These are phyloP conservation scores for Corydoras maculifer DNA, from an alignment of 2,113 vertebrate genomes.

Conservation along the genomic window DNA sequence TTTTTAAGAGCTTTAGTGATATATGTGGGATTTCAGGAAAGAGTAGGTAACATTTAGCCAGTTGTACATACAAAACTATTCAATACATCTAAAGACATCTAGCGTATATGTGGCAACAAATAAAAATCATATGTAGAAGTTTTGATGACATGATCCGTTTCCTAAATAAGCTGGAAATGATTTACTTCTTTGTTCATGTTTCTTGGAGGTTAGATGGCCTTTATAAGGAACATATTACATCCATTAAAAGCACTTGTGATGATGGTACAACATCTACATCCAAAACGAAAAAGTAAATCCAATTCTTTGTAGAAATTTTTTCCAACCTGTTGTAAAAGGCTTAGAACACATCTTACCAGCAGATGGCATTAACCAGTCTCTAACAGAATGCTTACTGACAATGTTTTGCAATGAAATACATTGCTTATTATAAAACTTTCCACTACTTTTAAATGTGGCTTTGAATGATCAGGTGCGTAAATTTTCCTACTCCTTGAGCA, in stretches of 20 bases:
- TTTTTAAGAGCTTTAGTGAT: constrained; percentile 35
- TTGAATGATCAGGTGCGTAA: too few relatives aligned
- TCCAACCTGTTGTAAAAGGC: neutral
- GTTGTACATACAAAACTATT: constrained; percentile 1
- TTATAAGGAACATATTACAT: neutral
- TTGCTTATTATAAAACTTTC: too few relatives aligned
- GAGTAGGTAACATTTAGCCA: constrained; percentile 1
- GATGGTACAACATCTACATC: constrained; percentile 7
- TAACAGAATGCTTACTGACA: neutral
- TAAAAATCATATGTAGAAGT: neutral
- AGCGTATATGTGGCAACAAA: constrained; percentile 20
- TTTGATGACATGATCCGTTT: neutral
- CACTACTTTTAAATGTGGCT: too few relatives aligned
- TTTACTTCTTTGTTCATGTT: constrained; percentile 11
- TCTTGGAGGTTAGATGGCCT: constrained; percentile 1
- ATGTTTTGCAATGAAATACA: too few relatives aligned
- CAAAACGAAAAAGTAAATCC: neutral
- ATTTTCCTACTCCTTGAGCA: too few relatives aligned
- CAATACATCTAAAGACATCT: constrained; percentile 18
- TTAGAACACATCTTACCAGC: constrained; percentile 38
- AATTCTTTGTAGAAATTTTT: neutral
- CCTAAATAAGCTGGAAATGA: constrained; percentile 19
- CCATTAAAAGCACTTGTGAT: constrained; percentile 11
- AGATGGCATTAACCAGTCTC: constrained; percentile 52
- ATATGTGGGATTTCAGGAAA: constrained; percentile 28